A percentile compares a stretch with the other conserved stretches of the same genome.
phyloP scores from a whole-genome alignment of 2,113 vertebrate genomes.

The Platichthys stellatus region DNA sequence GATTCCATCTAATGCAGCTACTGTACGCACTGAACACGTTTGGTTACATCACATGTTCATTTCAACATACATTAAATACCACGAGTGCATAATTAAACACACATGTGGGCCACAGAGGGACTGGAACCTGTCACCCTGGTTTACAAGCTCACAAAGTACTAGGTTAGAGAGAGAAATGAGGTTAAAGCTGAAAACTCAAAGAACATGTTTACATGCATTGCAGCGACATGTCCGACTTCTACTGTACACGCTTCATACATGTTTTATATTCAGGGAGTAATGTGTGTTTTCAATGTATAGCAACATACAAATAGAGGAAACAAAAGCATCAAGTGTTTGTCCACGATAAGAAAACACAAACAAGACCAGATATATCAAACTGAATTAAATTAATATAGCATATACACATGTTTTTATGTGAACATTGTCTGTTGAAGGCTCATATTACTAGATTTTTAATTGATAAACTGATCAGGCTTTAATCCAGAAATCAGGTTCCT shows the following conservation, averaged over 20 bases:
- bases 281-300: too few species aligned
- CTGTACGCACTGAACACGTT: background rate
- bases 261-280: background rate
- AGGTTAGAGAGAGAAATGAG: constrained; percentile 5
- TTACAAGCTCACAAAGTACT: background rate
- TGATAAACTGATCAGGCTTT: too few species aligned
- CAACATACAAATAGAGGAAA: too few species aligned
- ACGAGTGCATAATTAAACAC: constrained; percentile 33
- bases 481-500: too few species aligned
- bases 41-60: background rate
- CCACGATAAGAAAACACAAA: background rate
- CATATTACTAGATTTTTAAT: too few species aligned
- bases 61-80: background rate
- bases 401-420: too few species aligned
- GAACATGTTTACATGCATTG: background rate
- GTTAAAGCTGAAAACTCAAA: background rate
- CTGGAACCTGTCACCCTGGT: background rate
- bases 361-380: too few species aligned
- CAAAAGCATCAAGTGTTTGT: too few species aligned
- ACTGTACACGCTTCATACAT: background rate
- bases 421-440: too few species aligned
- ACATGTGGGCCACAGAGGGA: background rate
- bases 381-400: too few species aligned
- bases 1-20: background rate
- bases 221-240: background rate